These are phyloP conservation scores for Procambarus virginalis DNA, from an alignment of 1,140 invertebrate species.

Conservation along the genomic window DNA sequence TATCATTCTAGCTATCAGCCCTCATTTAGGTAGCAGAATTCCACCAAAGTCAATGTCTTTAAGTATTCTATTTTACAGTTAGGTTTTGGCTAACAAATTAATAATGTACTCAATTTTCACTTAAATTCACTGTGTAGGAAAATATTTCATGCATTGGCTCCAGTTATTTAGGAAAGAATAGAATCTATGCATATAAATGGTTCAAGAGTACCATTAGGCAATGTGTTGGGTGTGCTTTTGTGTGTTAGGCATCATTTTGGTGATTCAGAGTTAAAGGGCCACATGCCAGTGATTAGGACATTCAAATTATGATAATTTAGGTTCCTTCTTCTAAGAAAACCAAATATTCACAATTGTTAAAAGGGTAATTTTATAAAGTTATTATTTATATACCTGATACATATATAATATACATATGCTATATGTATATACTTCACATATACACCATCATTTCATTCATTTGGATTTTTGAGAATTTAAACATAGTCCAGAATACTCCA, in stretches of 20 bases:
- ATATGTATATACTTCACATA: too few relatives aligned
- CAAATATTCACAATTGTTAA: not conserved
- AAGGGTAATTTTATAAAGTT: not conserved
- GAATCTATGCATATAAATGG: conserved; percentile 39
- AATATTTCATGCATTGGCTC: conserved; percentile 51
- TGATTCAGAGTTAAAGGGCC: conserved; percentile 48
- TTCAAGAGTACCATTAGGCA: conserved; percentile 40
- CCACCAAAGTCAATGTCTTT: too few relatives aligned
- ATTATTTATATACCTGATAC: not conserved
- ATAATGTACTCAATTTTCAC: conserved; percentile 2
- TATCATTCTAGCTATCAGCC: too few relatives aligned
- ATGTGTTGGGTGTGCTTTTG: conserved; percentile 50
- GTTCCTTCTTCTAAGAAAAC: not conserved
- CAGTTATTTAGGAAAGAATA: conserved; percentile 49
- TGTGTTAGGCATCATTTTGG: conserved; percentile 52
- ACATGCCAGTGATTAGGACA: conserved; percentile 30
- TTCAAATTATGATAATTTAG: not conserved
- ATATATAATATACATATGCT: too few relatives aligned
- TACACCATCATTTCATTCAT: too few relatives aligned
- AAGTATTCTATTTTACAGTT: not conserved
- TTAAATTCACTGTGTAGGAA: conserved; percentile 38
- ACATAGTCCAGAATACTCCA: too few relatives aligned
- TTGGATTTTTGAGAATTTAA: too few relatives aligned
- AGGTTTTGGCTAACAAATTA: not conserved
- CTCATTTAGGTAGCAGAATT: not conserved